Conservation (phyloP, 1,140 invertebrate genomes). For the Drosophila ogumai region DNA sequence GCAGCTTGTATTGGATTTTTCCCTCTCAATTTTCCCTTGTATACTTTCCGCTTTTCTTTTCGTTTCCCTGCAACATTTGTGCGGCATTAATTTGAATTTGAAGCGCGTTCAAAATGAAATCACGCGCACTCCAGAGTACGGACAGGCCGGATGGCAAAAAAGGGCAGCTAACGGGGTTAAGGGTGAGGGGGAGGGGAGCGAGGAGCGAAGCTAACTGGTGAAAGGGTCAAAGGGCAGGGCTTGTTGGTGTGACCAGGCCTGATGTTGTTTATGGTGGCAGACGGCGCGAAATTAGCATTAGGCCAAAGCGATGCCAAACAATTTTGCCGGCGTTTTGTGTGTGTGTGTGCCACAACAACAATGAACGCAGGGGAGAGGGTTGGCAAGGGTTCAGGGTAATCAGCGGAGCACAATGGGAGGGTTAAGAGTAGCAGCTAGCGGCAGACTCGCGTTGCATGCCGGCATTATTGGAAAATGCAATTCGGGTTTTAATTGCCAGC, state of each 20-base stretch:
- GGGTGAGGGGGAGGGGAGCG: background rate
- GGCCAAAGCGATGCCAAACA: conserved; percentile 57
- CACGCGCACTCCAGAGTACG: conserved; percentile 31
- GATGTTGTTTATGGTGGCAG: conserved; percentile 64
- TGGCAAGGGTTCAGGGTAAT: background rate
- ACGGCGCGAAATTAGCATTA: conserved; percentile 76
- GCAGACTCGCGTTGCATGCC: conserved; percentile 36
- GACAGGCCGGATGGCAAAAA: background rate
- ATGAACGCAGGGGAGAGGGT: background rate
- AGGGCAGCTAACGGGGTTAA: background rate
- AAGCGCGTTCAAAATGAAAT: conserved; percentile 73
- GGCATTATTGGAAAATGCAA: conserved; percentile 74
- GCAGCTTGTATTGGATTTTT: background rate
- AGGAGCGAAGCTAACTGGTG: background rate
- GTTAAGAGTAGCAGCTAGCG: conserved; percentile 41
- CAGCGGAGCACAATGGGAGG: background rate
- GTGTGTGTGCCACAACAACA: conserved; percentile 6
- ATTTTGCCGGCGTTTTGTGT: conserved; percentile 42
- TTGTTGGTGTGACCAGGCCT: conserved; percentile 29
- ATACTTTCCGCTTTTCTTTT: conserved; percentile 1
- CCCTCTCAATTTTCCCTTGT: background rate
- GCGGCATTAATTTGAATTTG: conserved; percentile 71
- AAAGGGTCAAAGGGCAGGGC: background rate
- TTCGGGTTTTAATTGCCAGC: conserved; percentile 71
- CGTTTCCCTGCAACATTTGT: conserved; percentile 53